Evolutionary conservation across 2,113 vertebrate genomes (phyloP).

Genomic region (Corythaeola cristata): DNA sequence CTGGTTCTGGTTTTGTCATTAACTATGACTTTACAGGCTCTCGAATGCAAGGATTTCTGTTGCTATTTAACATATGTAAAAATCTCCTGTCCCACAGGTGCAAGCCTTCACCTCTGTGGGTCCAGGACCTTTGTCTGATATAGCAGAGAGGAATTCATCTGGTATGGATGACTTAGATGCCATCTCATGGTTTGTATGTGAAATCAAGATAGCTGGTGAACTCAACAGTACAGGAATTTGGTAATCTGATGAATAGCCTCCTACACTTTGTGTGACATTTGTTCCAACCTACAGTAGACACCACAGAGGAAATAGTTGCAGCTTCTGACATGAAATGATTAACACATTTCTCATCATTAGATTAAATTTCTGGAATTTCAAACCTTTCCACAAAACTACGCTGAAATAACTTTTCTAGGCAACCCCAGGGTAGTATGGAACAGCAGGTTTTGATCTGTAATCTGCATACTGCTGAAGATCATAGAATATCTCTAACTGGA

Average conservation of each 20-base stretch:
- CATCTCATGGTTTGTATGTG: background rate
- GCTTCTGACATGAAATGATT: background rate
- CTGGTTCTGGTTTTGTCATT: background rate
- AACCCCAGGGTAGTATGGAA: background rate
- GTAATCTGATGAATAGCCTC: background rate
- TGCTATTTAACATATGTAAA: background rate
- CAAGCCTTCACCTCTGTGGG: conserved; percentile 73
- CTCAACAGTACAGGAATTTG: background rate
- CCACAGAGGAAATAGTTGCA: background rate
- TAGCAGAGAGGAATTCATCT: conserved; percentile 61
- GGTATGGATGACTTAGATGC: conserved; percentile 43
- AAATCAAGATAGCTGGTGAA: background rate
- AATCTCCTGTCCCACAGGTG: conserved; percentile 56
- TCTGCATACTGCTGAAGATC: background rate
- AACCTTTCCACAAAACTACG: background rate
- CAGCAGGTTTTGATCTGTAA: background rate
- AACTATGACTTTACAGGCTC: background rate
- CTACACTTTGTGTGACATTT: background rate
- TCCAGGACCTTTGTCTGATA: conserved; percentile 71
- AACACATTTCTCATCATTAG: background rate
- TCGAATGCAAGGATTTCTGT: background rate
- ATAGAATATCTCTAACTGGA: background rate
- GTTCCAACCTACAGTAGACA: background rate
- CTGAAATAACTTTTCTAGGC: background rate
- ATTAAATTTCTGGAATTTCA: background rate